Conservation (phyloP, 2,113 vertebrate species). For the Ictalurus punctatus region DNA sequence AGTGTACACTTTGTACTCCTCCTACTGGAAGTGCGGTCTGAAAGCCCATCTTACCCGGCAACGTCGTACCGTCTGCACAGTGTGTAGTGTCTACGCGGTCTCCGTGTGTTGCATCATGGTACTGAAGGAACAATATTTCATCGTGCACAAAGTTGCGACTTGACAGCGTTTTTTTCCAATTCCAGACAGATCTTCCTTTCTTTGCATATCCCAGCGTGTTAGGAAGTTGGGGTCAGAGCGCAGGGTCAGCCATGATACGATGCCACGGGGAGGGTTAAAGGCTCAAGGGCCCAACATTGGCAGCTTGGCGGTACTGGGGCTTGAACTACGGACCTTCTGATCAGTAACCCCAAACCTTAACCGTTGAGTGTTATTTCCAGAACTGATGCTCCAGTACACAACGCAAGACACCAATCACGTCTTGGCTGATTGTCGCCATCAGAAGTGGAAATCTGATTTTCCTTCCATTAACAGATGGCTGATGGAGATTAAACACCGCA, state of each 20-base stretch:
- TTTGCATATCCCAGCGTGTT: no score
- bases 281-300: no score
- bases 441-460: conserved; percentile 4
- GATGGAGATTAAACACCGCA: neutral
- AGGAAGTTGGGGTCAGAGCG: no score
- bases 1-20: neutral
- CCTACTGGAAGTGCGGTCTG: neutral
- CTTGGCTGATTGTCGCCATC: neutral
- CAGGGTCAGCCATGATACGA: no score
- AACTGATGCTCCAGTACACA: no score
- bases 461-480: conserved; percentile 4
- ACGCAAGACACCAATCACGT: neutral
- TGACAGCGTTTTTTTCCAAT: neutral
- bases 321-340: no score
- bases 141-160: neutral
- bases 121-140: neutral
- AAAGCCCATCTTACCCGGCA: neutral
- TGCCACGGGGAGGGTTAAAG: no score
- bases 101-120: neutral
- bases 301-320: no score
- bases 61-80: neutral
- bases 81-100: neutral
- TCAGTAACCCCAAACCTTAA: no score
- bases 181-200: neutral
- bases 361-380: no score